These are phyloP conservation scores for Harpagoxenus sublaevis DNA, from an alignment of 2,888 invertebrate genomes.

Conservation along the genomic window DNA sequence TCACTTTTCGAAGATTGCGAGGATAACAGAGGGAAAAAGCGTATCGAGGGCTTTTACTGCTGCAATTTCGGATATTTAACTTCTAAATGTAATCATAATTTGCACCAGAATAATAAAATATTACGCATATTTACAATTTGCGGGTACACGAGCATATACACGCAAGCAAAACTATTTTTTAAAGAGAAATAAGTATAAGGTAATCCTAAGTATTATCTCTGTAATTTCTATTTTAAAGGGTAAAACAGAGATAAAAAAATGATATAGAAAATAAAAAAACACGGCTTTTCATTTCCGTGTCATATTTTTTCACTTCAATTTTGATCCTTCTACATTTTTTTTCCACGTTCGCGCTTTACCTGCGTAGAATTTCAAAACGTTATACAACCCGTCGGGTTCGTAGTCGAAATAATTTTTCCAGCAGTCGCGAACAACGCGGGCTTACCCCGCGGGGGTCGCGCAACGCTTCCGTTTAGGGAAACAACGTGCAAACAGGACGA, in stretches of 20 bases:
- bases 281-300: neutral
- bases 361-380: neutral
- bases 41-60: neutral
- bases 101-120: neutral
- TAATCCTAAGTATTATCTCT: neutral
- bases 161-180: neutral
- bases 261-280: neutral
- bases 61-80: neutral
- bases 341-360: neutral
- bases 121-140: neutral
- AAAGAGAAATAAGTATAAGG: neutral
- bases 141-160: neutral
- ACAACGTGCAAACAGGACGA: conserved; percentile 32
- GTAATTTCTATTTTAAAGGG: neutral
- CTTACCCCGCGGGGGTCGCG: neutral
- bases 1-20: neutral
- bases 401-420: conserved; percentile 31
- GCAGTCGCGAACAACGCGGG: neutral
- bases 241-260: neutral
- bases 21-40: neutral
- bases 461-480: neutral
- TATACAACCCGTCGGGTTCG: neutral
- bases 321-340: neutral
- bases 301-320: conserved; percentile 12
- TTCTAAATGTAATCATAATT: neutral